Evolutionary conservation across 2,113 vertebrate genomes (phyloP).

Genomic region (Platysteira castanea): DNA sequence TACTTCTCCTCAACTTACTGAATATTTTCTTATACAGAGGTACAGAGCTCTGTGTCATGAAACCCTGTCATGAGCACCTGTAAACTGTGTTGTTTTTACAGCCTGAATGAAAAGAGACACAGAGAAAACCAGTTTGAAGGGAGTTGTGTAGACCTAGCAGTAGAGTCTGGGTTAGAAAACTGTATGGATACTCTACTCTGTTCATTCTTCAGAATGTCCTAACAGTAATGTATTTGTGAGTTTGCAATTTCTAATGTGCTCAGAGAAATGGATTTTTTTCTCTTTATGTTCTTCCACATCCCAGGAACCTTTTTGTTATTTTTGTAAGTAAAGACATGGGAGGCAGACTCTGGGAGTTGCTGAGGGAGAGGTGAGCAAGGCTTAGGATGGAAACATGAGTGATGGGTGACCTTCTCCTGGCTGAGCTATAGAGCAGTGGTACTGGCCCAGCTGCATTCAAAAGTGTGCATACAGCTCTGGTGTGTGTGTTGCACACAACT

Average conservation of each 20-base stretch:
- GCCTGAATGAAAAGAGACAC: background rate
- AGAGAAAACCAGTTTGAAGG: background rate
- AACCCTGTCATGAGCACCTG: background rate
- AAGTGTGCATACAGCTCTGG: background rate
- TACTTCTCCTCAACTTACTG: background rate
- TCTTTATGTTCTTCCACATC: background rate
- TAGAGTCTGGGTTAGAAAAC: background rate
- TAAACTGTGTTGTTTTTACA: background rate
- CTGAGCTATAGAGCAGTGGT: background rate
- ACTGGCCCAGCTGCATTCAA: background rate
- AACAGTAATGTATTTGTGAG: background rate
- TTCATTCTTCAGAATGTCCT: background rate
- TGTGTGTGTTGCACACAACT: background rate
- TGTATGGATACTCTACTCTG: background rate
- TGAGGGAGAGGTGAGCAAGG: background rate
- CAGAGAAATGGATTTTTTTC: background rate
- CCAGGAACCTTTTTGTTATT: background rate
- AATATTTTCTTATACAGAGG: background rate
- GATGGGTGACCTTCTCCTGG: background rate
- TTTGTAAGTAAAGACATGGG: background rate
- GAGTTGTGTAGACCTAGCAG: background rate
- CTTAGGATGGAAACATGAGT: background rate
- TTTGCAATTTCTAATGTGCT: background rate
- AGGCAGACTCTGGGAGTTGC: background rate
- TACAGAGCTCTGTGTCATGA: accelerated